A percentile compares a stretch with the other conserved stretches of the same genome.
Conservation (phyloP, 2,113 vertebrate genomes). For the Gallinago jamesoni region DNA sequence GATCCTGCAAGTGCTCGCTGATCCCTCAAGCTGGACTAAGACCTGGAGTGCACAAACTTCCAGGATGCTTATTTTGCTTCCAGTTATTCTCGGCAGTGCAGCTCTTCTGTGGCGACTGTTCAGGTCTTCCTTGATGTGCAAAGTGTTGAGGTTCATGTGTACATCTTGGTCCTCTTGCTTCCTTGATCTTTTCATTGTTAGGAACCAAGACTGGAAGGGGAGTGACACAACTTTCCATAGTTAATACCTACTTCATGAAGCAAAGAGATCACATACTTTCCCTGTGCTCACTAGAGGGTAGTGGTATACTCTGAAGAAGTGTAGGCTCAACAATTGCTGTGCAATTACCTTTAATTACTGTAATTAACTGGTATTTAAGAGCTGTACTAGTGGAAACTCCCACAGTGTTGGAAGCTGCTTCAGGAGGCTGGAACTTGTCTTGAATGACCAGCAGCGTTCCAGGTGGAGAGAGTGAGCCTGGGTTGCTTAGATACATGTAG, state of each 20-base stretch:
- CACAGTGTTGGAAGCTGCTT: not conserved
- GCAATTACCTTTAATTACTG: not conserved
- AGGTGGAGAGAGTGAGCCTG: not conserved
- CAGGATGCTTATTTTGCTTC: not conserved
- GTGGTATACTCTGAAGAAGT: too few relatives aligned
- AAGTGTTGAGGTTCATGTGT: not conserved
- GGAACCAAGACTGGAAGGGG: not conserved
- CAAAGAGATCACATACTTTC: not conserved
- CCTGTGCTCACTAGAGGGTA: not conserved
- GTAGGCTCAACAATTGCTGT: not conserved
- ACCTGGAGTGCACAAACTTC: not conserved
- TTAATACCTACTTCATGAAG: not conserved
- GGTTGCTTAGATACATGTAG: not conserved
- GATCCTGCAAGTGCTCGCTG: not conserved
- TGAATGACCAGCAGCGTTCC: not conserved
- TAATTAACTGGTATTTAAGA: not conserved
- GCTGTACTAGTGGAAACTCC: not conserved
- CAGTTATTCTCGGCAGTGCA: not conserved
- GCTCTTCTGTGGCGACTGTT: not conserved
- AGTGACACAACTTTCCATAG: not conserved
- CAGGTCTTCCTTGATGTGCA: not conserved
- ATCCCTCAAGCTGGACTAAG: not conserved
- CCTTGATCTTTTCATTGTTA: not conserved
- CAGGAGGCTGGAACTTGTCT: not conserved
- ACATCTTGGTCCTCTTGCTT: not conserved